Base-by-base conservation (phyloP, 2,113 vertebrate genomes). In the Leptodactylus fuscus region DNA sequence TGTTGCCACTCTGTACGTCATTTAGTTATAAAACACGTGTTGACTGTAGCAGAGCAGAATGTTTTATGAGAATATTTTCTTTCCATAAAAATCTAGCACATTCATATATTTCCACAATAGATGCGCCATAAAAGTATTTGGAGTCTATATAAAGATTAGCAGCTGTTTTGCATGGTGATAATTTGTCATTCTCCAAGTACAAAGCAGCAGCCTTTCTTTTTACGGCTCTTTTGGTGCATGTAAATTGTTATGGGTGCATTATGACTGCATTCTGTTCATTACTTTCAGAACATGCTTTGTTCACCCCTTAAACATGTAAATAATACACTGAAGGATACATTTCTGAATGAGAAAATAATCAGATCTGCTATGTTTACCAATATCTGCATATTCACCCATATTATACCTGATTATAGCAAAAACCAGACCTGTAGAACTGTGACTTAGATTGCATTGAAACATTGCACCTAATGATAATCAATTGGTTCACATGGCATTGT, bases 1-100 rank as follows among this genome's bases (percentile, higher is more conserved):
- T n/a, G 29, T 76, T 6, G 38, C 44, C 71, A 62, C 15, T 83
- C 36, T 27, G 46, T 62, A 62, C 53, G 48, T 62, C 71, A 83
- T 74, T 75, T 76, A 60, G 36, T 58, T 51, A 46, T 62, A 84
- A 76, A 75, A 44, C 18, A 76, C 41, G 24, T 32, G 38, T 46
- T 62, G 55, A 48, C 82, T 76, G 53, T 83, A 60, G 22, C 32
- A 48, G 38, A 51, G 36, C 10, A 27, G 53, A 76, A 76, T 76
- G 53, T 84, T 84, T 84, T 76, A 84, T 76, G 55, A 49, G 27
- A 84, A 76, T 84, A 76, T 84, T 76, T 84, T 84, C 27, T 76
- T 49, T 65, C 53, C 71, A 84, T 84, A 84, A 84, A 83, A 65
- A 41, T 76, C 55, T 58, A 84, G 82, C 24, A 58, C 53, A 84